These are phyloP conservation scores for Leptocoma aspasia DNA, from an alignment of 2,113 vertebrate genomes.

Conservation along the genomic window DNA sequence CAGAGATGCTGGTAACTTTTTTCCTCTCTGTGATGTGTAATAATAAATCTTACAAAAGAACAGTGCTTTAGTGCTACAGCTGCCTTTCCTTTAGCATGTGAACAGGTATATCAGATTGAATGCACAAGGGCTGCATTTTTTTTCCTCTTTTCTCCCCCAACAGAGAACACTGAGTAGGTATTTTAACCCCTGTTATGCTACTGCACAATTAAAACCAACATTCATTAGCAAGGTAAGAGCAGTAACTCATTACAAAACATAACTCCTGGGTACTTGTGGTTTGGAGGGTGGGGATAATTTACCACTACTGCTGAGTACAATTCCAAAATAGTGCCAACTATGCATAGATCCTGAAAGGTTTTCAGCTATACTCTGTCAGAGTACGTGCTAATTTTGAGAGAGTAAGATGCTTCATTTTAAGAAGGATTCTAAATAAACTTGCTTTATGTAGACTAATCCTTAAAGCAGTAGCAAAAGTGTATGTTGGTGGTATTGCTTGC, in stretches of 20 bases:
- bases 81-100: background rate
- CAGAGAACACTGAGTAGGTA: conserved; percentile 93
- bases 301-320: background rate
- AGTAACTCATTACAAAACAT: background rate
- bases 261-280: background rate
- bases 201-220: conserved; percentile 94
- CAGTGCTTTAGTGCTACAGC: background rate
- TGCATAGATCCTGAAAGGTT: background rate
- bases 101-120: background rate
- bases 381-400: accelerated
- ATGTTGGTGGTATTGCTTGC: background rate
- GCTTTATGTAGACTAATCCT: background rate
- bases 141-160: background rate
- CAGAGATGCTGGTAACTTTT: background rate
- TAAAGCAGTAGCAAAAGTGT: background rate
- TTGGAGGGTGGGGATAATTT: background rate
- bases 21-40: background rate
- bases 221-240: conserved; percentile 94
- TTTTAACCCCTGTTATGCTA: conserved; percentile 98
- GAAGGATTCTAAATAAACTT: background rate
- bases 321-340: background rate
- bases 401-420: background rate
- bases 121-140: background rate
- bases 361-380: accelerated
- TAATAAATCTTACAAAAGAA: background rate